Evolutionary conservation across 2,113 vertebrate species (phyloP).

Genomic region (Jacana jacana): DNA sequence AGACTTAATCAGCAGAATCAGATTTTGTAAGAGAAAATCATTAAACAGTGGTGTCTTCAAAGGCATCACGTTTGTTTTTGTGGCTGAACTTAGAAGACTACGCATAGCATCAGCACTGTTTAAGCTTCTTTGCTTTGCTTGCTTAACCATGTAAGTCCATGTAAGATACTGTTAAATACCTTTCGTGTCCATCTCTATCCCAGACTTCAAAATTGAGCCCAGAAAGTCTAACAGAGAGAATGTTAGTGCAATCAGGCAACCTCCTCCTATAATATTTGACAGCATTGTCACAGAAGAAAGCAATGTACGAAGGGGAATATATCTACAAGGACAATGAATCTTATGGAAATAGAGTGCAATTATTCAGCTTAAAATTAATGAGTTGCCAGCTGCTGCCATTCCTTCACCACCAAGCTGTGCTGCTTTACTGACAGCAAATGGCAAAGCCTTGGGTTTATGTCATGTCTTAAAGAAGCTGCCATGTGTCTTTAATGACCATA

Average conservation of each 20-base stretch:
- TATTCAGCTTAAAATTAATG: conserved; percentile 8
- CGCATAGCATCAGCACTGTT: not conserved
- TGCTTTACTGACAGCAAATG: not conserved
- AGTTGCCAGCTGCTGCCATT: not conserved
- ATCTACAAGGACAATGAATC: not conserved
- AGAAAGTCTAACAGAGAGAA: not conserved
- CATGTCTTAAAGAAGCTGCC: not conserved
- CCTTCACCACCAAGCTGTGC: not conserved
- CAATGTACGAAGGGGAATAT: not conserved
- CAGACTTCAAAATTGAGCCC: not conserved
- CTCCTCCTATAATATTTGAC: not conserved
- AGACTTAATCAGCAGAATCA: not conserved
- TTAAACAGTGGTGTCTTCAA: not conserved
- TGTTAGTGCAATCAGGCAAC: not conserved
- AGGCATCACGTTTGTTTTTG: not conserved
- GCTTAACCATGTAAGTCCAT: not conserved
- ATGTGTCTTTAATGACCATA: not conserved
- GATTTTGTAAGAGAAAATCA: not conserved
- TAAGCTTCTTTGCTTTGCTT: not conserved
- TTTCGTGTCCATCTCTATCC: not conserved
- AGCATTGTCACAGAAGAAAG: not conserved
- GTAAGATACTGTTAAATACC: not conserved
- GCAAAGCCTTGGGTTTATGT: not conserved
- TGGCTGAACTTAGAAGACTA: not conserved
- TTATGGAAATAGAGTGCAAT: not conserved